Evolutionary conservation across 2,888 invertebrate genomes (phyloP).

Genomic region (Diarsia rubi): DNA sequence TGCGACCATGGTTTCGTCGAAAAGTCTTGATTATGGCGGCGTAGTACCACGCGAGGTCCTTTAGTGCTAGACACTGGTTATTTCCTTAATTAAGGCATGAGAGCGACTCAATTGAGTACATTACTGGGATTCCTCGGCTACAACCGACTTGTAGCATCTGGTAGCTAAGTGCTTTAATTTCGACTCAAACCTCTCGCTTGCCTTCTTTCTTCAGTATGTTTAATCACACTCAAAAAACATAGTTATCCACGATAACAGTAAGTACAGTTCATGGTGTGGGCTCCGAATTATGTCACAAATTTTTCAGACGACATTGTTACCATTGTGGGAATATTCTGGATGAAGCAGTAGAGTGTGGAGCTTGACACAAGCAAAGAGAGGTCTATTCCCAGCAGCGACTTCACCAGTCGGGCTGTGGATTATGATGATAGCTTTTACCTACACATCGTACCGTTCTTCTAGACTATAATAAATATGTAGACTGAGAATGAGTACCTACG

Average conservation of each 20-base stretch:
- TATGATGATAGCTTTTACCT: not conserved
- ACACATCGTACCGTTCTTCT: not conserved
- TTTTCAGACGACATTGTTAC: no score
- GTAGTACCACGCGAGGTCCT: not conserved
- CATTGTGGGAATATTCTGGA: no score
- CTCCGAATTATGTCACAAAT: not conserved
- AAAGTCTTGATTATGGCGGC: not conserved
- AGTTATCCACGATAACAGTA: not conserved
- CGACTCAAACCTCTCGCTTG: not conserved
- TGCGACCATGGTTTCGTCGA: not conserved
- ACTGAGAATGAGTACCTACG: not conserved
- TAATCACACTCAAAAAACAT: not conserved
- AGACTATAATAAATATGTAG: not conserved
- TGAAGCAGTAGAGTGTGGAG: no score
- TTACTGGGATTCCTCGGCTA: not conserved
- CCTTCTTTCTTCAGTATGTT: not conserved
- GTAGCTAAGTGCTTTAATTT: not conserved
- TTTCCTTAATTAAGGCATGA: not conserved
- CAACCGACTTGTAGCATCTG: not conserved
- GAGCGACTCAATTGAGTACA: not conserved
- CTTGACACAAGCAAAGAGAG: no score
- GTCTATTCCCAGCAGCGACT: no score
- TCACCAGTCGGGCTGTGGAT: no score
- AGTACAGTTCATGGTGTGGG: no score
- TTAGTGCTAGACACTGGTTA: not conserved